Conservation (phyloP, 2,797 vertebrate genomes). For the Menidia menidia region DNA sequence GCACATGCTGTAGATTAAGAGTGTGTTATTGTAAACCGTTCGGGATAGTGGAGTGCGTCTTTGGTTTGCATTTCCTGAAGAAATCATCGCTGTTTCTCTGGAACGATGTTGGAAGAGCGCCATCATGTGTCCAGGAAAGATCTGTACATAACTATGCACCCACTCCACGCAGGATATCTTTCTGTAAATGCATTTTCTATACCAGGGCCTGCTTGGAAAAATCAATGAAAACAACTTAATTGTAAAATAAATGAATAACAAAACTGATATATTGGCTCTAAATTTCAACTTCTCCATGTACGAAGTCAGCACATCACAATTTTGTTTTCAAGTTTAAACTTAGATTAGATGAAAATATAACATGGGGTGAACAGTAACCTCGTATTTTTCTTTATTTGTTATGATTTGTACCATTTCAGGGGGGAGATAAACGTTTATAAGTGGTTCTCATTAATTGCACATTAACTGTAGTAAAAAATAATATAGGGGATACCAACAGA, state of each 20-base stretch:
- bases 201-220: conserved; percentile 54
- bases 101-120: conserved; percentile 72
- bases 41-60: conserved; percentile 44
- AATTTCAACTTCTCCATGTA: conserved; percentile 1
- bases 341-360: background rate
- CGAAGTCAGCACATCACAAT: background rate
- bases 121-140: conserved; percentile 67
- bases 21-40: conserved; percentile 27
- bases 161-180: conserved; percentile 34
- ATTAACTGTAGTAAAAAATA: background rate
- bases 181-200: conserved; percentile 65
- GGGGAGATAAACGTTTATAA: background rate
- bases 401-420: background rate
- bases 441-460: background rate
- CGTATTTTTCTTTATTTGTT: background rate
- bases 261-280: conserved; percentile 41
- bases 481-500: too few species aligned
- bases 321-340: background rate
- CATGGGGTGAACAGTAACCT: background rate
- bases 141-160: conserved; percentile 58
- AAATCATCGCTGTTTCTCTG: conserved; percentile 55
- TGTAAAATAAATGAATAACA: conserved; percentile 28
- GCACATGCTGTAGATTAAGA: conserved; percentile 9
- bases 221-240: conserved; percentile 60
- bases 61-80: conserved; percentile 60